phyloP scores from a whole-genome alignment of 2,888 invertebrate species.

The Glyphotaelius pellucidus region DNA sequence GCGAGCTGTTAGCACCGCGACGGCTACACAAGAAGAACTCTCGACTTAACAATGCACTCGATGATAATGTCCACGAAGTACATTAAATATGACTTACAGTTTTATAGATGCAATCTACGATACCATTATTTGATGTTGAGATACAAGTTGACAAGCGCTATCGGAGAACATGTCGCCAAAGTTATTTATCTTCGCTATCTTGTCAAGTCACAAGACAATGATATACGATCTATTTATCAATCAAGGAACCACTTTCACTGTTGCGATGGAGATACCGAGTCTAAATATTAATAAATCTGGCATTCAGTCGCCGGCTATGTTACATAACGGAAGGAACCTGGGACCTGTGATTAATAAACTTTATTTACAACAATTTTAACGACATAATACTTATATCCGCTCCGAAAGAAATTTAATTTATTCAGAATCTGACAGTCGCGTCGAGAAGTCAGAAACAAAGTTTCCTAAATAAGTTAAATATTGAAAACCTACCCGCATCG shows the following conservation, averaged over 20 bases:
- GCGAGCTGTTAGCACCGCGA: slow-evolving; percentile 9
- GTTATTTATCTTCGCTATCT: slow-evolving; percentile 38
- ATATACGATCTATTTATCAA: slow-evolving; percentile 21
- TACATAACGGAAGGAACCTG: slow-evolving; percentile 17
- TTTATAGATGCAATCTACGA: slow-evolving; percentile 46
- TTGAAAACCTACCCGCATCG: background rate
- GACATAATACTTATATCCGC: background rate
- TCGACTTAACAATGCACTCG: slow-evolving; percentile 10
- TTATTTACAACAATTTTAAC: background rate
- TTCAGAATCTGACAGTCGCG: background rate
- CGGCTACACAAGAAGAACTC: background rate
- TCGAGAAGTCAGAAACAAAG: background rate
- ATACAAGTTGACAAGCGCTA: slow-evolving; percentile 14
- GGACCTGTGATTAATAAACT: slow-evolving; percentile 18
- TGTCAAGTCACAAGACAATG: slow-evolving; percentile 33
- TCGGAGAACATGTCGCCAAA: background rate
- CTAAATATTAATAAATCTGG: background rate
- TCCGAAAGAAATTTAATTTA: background rate
- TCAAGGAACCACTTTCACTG: slow-evolving; percentile 48
- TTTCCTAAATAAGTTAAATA: background rate
- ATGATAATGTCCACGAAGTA: slow-evolving; percentile 27
- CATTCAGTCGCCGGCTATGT: background rate
- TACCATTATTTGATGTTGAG: slow-evolving; percentile 25
- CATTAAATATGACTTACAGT: slow-evolving; percentile 21
- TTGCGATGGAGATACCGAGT: slow-evolving; percentile 40